Conservation (phyloP, 2,113 vertebrate species). For the Paraplagusia blochii region DNA sequence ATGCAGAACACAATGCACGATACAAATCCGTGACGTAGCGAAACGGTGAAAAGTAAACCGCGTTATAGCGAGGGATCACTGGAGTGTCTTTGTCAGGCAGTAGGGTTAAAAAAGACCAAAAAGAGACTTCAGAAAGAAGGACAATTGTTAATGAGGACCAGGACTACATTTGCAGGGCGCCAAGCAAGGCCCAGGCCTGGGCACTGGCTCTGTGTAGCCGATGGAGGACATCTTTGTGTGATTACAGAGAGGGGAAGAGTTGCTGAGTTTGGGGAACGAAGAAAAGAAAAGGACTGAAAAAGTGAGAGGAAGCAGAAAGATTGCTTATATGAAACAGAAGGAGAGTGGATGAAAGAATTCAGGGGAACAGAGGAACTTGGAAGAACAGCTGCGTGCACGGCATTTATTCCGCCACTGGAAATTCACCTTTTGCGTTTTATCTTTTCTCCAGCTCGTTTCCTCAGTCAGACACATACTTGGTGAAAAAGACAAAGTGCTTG, state of each 20-base stretch:
- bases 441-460: constrained; percentile 43
- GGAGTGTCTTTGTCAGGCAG: neutral
- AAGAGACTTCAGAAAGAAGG: constrained; percentile 19
- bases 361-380: constrained; percentile 30
- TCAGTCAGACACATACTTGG: too few relatives aligned
- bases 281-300: constrained; percentile 18
- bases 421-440: constrained; percentile 45
- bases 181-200: constrained; percentile 23
- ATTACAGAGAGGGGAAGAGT: constrained; percentile 28
- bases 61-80: too few relatives aligned
- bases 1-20: too few relatives aligned
- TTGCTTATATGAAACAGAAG: constrained; percentile 17
- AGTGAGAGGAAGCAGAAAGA: constrained; percentile 23
- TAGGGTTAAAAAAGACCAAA: constrained; percentile 17
- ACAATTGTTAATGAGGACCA: constrained; percentile 54
- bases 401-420: constrained; percentile 66
- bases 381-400: constrained; percentile 47
- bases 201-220: constrained; percentile 41
- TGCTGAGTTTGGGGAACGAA: constrained; percentile 39
- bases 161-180: constrained; percentile 25
- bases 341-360: constrained; percentile 10
- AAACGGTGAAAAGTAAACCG: too few relatives aligned
- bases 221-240: constrained; percentile 57
- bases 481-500: too few relatives aligned
- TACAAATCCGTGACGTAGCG: too few relatives aligned